These are phyloP conservation scores for Scaptomyza pallida DNA, from an alignment of 1,140 invertebrate species.

Conservation along the genomic window DNA sequence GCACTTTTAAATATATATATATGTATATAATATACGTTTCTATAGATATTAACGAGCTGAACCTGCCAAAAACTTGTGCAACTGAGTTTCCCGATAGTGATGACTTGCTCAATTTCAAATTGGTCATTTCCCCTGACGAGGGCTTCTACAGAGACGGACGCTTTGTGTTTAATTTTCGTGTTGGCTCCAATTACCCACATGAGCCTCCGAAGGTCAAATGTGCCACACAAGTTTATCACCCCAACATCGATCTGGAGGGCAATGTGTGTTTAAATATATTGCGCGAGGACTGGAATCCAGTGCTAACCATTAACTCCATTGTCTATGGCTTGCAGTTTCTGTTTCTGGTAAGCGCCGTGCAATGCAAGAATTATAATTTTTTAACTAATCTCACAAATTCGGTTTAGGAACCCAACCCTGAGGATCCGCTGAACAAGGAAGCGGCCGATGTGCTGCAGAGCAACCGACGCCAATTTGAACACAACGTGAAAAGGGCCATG, in stretches of 20 bases:
- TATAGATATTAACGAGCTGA: slow-evolving; percentile 97
- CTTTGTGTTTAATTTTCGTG: slow-evolving; percentile 98
- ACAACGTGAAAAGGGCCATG: slow-evolving; percentile 98
- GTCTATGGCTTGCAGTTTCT: slow-evolving; percentile 99
- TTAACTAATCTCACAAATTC: slow-evolving; percentile 1
- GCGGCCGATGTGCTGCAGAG: slow-evolving; percentile 98
- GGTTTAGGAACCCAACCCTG: slow-evolving; percentile 97
- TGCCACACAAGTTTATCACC: slow-evolving; percentile 97
- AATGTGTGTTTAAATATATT: slow-evolving; percentile 98
- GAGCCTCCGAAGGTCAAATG: slow-evolving; percentile 98
- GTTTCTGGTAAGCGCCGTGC: slow-evolving; percentile 92
- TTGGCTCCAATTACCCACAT: slow-evolving; percentile 98
- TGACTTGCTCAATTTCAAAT: slow-evolving; percentile 97
- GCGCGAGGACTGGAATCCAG: slow-evolving; percentile 99
- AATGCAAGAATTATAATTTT: background rate
- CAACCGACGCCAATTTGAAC: slow-evolving; percentile 96
- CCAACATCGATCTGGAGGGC: slow-evolving; percentile 97
- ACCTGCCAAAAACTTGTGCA: slow-evolving; percentile 97
- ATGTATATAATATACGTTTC: background rate
- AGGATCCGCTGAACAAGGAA: slow-evolving; percentile 99
- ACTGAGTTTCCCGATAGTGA: slow-evolving; percentile 98
- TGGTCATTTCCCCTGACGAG: slow-evolving; percentile 98
- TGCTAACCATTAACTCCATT: slow-evolving; percentile 98
- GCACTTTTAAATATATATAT: background rate
- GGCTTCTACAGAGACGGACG: slow-evolving; percentile 97